Evolutionary conservation across 2,797 vertebrate genomes (phyloP).

Genomic region (Pygocentrus nattereri): DNA sequence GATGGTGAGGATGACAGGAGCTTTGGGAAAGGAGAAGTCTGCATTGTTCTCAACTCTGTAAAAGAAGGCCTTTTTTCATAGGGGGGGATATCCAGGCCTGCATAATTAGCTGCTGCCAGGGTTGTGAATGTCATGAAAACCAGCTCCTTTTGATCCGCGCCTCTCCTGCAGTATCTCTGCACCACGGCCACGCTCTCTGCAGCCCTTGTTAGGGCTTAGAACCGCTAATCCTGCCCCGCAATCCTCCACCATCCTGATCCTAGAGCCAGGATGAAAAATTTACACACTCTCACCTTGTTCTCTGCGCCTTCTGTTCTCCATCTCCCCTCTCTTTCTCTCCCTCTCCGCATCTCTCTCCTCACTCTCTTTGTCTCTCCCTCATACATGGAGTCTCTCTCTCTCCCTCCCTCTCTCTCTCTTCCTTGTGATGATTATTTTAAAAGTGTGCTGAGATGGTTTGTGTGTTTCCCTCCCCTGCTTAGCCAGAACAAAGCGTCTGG

Average conservation of each 20-base stretch:
- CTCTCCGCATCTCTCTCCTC: constrained; percentile 52
- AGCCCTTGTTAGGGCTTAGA: constrained; percentile 73
- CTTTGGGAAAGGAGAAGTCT: constrained; percentile 44
- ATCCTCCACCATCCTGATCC: constrained; percentile 73
- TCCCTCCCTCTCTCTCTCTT: constrained; percentile 22
- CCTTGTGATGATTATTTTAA: constrained; percentile 79
- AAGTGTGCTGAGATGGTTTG: constrained; percentile 71
- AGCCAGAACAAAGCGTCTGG: constrained; percentile 66
- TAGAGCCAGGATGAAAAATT: constrained; percentile 75
- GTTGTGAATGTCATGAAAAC: constrained; percentile 61
- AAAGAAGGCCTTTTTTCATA: constrained; percentile 39
- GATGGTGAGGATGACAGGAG: constrained; percentile 26
- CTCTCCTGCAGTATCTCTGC: constrained; percentile 56
- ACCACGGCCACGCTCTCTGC: constrained; percentile 39
- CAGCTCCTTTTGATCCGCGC: constrained; percentile 60
- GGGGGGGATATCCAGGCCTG: constrained; percentile 37
- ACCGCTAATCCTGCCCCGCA: constrained; percentile 75
- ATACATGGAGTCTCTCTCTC: constrained; percentile 14
- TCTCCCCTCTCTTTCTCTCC: constrained; percentile 31
- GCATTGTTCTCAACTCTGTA: constrained; percentile 55
- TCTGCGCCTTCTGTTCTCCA: constrained; percentile 62
- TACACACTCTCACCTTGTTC: constrained; percentile 76
- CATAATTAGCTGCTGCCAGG: constrained; percentile 62
- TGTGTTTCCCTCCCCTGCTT: constrained; percentile 68
- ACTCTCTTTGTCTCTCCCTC: constrained; percentile 25